Conservation (phyloP, 2,888 invertebrate species). For the Blastobasis adustella region DNA sequence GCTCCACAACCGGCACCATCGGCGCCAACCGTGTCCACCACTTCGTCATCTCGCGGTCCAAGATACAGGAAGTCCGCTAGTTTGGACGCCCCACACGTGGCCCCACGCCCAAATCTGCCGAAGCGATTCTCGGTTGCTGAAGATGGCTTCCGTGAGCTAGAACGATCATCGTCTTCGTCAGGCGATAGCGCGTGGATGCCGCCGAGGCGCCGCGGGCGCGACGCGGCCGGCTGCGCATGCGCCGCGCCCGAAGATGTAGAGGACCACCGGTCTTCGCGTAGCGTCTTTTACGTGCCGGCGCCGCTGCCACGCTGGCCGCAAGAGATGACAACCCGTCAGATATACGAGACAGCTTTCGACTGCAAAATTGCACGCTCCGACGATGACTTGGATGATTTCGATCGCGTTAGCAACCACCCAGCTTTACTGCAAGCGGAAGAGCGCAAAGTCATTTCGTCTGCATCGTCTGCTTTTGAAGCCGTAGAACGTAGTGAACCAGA, state of each 20-base stretch:
- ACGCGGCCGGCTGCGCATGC: slow-evolving; percentile 83
- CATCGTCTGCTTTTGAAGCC: slow-evolving; percentile 67
- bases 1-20: slow-evolving; percentile 64
- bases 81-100: slow-evolving; percentile 82
- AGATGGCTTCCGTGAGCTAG: slow-evolving; percentile 78
- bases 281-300: slow-evolving; percentile 81
- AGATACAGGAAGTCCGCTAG: slow-evolving; percentile 83
- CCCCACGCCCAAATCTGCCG: slow-evolving; percentile 74
- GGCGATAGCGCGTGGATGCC: slow-evolving; percentile 80
- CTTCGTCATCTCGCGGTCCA: slow-evolving; percentile 65
- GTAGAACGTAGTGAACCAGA: slow-evolving; percentile 66
- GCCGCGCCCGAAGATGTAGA: slow-evolving; percentile 81
- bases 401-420: slow-evolving; percentile 87
- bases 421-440: slow-evolving; percentile 77
- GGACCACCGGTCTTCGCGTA: slow-evolving; percentile 77
- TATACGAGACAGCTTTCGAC: slow-evolving; percentile 93
- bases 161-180: slow-evolving; percentile 71
- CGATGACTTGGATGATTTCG: slow-evolving; percentile 87
- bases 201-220: slow-evolving; percentile 79
- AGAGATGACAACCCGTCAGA: slow-evolving; percentile 80
- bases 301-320: slow-evolving; percentile 78
- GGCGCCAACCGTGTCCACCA: slow-evolving; percentile 58
- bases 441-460: slow-evolving; percentile 63
- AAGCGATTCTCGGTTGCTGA: slow-evolving; percentile 82
- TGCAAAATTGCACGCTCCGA: slow-evolving; percentile 88